These are phyloP conservation scores for Bombus waltoni DNA, from an alignment of 1,140 invertebrate genomes.

Conservation along the genomic window DNA sequence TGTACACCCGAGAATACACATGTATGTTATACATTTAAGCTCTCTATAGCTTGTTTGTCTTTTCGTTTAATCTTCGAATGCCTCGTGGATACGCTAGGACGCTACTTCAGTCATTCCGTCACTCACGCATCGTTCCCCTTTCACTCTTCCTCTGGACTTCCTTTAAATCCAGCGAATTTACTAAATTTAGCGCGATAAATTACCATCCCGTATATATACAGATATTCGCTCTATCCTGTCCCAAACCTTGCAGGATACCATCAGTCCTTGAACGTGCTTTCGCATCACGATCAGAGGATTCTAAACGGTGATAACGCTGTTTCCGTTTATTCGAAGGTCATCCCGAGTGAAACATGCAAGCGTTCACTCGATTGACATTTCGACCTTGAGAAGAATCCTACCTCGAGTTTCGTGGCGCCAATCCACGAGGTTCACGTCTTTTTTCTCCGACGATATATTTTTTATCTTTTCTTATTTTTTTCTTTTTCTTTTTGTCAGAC, in stretches of 20 bases:
- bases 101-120: slow-evolving; percentile 54
- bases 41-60: slow-evolving; percentile 67
- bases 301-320: background rate
- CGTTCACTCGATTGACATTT: background rate
- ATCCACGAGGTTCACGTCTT: slow-evolving; percentile 7
- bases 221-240: slow-evolving; percentile 32
- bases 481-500: slow-evolving; percentile 55
- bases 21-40: slow-evolving; percentile 72
- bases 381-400: slow-evolving; percentile 7
- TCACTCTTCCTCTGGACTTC: slow-evolving; percentile 22
- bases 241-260: background rate
- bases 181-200: slow-evolving; percentile 63
- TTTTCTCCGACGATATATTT: slow-evolving; percentile 1
- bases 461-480: slow-evolving; percentile 23
- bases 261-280: background rate
- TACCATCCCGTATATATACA: slow-evolving; percentile 59
- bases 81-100: slow-evolving; percentile 63
- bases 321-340: background rate
- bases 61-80: slow-evolving; percentile 52
- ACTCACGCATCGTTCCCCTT: slow-evolving; percentile 40
- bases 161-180: slow-evolving; percentile 53
- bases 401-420: background rate
- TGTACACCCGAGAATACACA: slow-evolving; percentile 75
- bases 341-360: background rate
- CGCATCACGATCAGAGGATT: background rate